Evolutionary conservation across 2,797 vertebrate species (phyloP).

Genomic region (Propithecus deckenii): DNA sequence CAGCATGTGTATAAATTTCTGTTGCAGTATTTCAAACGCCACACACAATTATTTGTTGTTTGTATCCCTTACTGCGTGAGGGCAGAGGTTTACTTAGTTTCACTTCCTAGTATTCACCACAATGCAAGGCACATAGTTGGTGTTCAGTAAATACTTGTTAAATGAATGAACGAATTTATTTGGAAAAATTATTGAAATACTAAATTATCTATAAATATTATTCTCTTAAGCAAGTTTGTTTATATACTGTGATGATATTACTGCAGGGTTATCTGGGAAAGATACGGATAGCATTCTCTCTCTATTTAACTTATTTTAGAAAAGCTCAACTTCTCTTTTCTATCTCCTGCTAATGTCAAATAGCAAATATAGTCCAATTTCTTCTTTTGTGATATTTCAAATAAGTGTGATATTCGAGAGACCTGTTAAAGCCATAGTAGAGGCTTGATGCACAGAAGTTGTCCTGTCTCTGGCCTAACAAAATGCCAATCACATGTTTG

Average conservation of each 20-base stretch:
- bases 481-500: neutral
- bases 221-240: neutral
- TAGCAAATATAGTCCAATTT: neutral
- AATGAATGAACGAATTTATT: neutral
- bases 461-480: neutral
- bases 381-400: constrained; percentile 31
- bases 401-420: neutral
- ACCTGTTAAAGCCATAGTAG: neutral
- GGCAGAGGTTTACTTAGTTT: neutral
- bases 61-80: neutral
- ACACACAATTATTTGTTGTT: neutral
- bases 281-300: neutral
- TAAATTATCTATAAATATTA: neutral
- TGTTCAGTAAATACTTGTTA: neutral
- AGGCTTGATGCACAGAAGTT: neutral
- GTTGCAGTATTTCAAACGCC: neutral
- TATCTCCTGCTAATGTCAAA: neutral
- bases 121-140: neutral
- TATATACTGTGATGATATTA: neutral
- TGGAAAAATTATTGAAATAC: neutral
- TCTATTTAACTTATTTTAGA: neutral
- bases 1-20: neutral
- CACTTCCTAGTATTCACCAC: neutral
- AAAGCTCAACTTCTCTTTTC: neutral
- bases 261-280: neutral